Evolutionary conservation across 2,888 invertebrate species (phyloP), one percentile per base, ranked within the genome.

Genomic region (Dryobota labecula): DNA sequence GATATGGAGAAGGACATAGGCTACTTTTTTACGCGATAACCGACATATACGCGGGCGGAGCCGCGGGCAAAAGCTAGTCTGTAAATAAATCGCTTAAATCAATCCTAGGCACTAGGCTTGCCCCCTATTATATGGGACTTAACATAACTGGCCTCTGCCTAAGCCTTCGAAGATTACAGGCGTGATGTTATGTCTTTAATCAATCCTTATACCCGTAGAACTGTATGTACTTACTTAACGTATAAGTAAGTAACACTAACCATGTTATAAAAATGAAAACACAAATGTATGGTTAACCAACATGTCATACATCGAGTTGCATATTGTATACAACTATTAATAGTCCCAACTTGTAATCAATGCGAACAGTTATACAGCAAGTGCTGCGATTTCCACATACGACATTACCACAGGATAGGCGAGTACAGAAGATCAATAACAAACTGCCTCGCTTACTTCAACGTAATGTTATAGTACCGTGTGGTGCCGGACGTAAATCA

Each of bases 301-400:
- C 41, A 45, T 70, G 69, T 51, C 80, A 20, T 38, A 70, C 49
- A 54, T 45, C 38, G 45, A 60, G 45, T 58, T 53, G 15, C 24
- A 45, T 41, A 75, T 69, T 54, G 69, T 69, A 33, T 74, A 36
- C 51, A 53, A 63, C 62, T 78, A 80, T 75, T 66, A 63, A 80
- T 80, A 78, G 75, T 70, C 9, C 49, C 43, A 70, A 76, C 80
- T 80, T 70, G 80, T 78, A 78, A 78, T 80, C 80, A 76, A 70
- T 76, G 57, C 70, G 30, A 76, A 68, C 75, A 41, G 69, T 75
- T 75, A 18, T 64, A 74, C 53, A 56, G 58, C 49, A 53, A 63
- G 51, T 76, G 54, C 75, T 63, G 80, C 38, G 49, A 78, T 75
- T 76, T 76, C 49, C 54, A 76, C 66, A 63, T 63, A n/a, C 49